phyloP scores from a whole-genome alignment of 2,113 vertebrate genomes.

The Pollimyrus isidori region DNA sequence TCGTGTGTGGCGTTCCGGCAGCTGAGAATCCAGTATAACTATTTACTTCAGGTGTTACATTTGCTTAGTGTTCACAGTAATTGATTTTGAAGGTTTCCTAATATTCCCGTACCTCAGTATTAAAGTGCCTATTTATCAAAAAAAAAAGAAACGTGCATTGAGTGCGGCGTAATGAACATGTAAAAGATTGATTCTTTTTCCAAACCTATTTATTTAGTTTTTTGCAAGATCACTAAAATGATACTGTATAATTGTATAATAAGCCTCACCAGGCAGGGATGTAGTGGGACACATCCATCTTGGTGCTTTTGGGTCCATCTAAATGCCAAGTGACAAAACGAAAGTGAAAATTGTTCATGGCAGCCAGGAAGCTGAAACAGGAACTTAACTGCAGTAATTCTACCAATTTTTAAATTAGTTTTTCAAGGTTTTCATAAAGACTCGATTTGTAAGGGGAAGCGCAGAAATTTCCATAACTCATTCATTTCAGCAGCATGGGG shows the following conservation, averaged over 20 bases:
- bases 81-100: neutral
- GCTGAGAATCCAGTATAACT: neutral
- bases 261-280: neutral
- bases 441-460: neutral
- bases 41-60: neutral
- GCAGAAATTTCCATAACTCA: slow-evolving; percentile 1
- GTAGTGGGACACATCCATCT: neutral
- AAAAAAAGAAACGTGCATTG: neutral
- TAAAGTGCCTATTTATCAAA: neutral
- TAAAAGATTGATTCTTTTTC: neutral
- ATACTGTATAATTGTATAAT: neutral
- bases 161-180: neutral
- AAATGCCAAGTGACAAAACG: neutral
- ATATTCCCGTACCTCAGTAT: neutral
- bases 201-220: neutral
- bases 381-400: neutral
- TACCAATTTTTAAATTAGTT: neutral
- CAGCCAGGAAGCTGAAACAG: neutral
- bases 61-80: neutral
- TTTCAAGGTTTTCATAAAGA: neutral
- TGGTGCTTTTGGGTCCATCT: neutral
- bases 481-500: slow-evolving; percentile 13
- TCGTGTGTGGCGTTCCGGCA: neutral
- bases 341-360: neutral
- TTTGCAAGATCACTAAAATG: neutral